Evolutionary conservation across 1,140 invertebrate species (phyloP).

Genomic region (Oryzaephilus surinamensis): DNA sequence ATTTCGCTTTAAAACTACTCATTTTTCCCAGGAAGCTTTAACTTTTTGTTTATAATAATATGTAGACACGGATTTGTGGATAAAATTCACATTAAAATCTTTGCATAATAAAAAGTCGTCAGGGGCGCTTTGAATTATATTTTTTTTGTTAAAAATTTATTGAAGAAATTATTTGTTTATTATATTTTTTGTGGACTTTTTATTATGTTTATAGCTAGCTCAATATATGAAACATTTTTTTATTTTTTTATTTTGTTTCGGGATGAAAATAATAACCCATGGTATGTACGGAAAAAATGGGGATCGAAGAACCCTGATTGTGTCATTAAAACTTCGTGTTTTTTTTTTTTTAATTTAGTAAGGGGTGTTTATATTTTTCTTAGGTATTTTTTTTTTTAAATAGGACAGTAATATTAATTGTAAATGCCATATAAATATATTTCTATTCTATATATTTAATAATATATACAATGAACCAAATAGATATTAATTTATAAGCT

Average conservation of each 20-base stretch:
- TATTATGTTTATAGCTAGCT: too few relatives aligned
- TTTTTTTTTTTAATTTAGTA: background rate
- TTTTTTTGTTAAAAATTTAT: background rate
- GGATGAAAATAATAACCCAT: too few relatives aligned
- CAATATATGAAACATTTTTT: too few relatives aligned
- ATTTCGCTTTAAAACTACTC: background rate
- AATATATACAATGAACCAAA: slow-evolving; percentile 13
- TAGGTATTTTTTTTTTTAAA: background rate
- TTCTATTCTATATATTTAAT: background rate
- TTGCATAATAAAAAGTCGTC: too few relatives aligned
- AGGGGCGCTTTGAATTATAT: background rate
- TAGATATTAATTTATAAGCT: slow-evolving; percentile 13
- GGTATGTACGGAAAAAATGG: too few relatives aligned
- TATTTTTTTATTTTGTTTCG: background rate
- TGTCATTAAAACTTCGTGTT: slow-evolving; percentile 7
- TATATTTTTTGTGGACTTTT: background rate
- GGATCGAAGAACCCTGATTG: slow-evolving; percentile 14
- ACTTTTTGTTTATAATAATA: background rate
- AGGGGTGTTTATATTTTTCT: background rate
- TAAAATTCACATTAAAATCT: slow-evolving; percentile 10
- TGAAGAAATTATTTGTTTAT: slow-evolving; percentile 1
- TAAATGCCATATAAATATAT: slow-evolving; percentile 9
- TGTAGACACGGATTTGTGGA: slow-evolving; percentile 6
- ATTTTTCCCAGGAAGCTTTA: slow-evolving; percentile 3
- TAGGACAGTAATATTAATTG: slow-evolving; percentile 2